Evolutionary conservation across 1,140 invertebrate species (phyloP).

Genomic region (Aleiodes sp.): DNA sequence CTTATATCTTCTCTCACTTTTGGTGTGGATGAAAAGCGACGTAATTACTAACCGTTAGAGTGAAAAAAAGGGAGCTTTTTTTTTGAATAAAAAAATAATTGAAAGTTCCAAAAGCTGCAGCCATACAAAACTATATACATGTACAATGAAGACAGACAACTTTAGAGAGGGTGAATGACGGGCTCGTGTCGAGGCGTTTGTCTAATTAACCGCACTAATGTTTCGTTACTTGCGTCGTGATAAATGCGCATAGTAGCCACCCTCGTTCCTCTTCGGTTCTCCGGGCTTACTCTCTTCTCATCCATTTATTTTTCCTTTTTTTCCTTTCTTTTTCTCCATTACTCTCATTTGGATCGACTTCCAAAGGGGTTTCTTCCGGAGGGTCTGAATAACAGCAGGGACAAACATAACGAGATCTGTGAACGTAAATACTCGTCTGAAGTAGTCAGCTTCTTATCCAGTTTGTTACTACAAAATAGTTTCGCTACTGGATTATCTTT

Average conservation of each 20-base stretch:
- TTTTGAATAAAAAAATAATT: conserved; percentile 18
- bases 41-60: conserved; percentile 26
- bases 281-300: background rate
- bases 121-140: background rate
- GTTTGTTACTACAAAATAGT: no score
- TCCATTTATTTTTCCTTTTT: background rate
- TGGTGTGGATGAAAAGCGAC: conserved; percentile 32
- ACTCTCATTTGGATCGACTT: conserved; percentile 15
- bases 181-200: conserved; percentile 27
- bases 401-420: conserved; percentile 21
- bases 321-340: background rate
- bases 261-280: background rate
- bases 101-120: conserved; percentile 24
- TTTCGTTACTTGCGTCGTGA: conserved; percentile 33
- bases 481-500: background rate
- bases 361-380: conserved; percentile 22
- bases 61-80: background rate
- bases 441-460: no score
- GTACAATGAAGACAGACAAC: background rate
- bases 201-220: conserved; percentile 39
- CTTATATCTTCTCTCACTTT: background rate
- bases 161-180: no score
- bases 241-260: conserved; percentile 30
- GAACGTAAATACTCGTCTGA: conserved; percentile 28
- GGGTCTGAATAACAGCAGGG: background rate